Base-by-base conservation (phyloP, 2,888 invertebrate species). In the Eupithecia insigniata region DNA sequence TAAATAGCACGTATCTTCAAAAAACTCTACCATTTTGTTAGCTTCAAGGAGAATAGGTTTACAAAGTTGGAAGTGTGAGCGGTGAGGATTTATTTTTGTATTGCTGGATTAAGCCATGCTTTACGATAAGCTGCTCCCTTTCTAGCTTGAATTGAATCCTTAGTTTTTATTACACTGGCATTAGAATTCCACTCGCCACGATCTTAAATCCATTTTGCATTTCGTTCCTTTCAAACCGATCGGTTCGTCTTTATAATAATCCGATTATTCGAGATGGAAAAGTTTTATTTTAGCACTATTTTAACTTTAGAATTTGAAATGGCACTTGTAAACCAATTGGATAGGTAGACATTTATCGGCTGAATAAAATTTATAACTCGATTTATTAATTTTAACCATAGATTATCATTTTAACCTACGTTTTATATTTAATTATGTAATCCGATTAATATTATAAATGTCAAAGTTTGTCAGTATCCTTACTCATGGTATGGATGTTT, bases 131-230 rank as follows among this genome's bases (percentile, higher is more conserved):
- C 86, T 81, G 76, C 78, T 81, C 80, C 80, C 80, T 78, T 78
- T 80, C 81, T 76, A 76, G 73, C 78, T 82, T 73, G 77, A 84
- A 87, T 86, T 86, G 86, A 86, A 86, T 85, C 82, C 85, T 86
- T 82, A 83, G 83, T 87, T 87, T 86, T 89, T 86, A 87, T 85
- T 82, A 80, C 82, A 75, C 72, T 73, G 71, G 77, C 83, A 84
- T 84, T 80, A 79, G 72, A 82, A 81, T 81, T 82, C 78, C 77
- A 64, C 76, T 78, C 77, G 75, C 69, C 74, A 72, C 75, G 69
- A 72, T 70, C 77, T 76, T 72, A 78, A 76, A 66, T 73, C 74
- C 74, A 65, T 70, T 76, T 68, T 74, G 61, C 67, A 75, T 72
- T 75, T 77, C 65, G 66, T 68, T 75, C 73, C 34, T 72, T 71